These are phyloP conservation scores for Origma solitaria DNA, from an alignment of 2,113 vertebrate species.

Conservation along the genomic window DNA sequence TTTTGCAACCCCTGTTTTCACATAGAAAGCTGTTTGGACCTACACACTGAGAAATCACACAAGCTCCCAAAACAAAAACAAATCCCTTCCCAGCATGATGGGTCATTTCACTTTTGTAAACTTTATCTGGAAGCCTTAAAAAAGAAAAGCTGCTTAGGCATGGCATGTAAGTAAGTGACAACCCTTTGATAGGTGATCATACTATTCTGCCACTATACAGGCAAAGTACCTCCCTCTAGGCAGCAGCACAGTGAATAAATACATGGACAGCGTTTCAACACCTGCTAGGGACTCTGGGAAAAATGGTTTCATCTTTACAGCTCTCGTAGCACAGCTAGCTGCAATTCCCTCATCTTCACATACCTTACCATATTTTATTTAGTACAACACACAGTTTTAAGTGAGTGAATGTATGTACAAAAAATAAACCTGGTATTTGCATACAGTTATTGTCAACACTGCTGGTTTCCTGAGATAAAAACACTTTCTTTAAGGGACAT, in stretches of 20 bases:
- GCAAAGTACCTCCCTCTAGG: not conserved
- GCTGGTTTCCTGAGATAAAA: not conserved
- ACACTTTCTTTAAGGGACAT: not conserved
- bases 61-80: constrained; percentile 10
- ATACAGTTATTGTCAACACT: not conserved
- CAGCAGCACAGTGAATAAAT: not conserved
- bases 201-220: not conserved
- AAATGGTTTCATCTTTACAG: not conserved
- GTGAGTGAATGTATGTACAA: not conserved
- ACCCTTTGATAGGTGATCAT: not conserved
- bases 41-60: not conserved
- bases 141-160: not conserved
- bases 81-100: not conserved
- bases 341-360: not conserved
- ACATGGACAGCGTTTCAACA: not conserved
- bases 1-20: not conserved
- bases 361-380: not conserved
- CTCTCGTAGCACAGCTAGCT: not conserved
- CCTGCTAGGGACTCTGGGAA: not conserved
- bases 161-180: not conserved
- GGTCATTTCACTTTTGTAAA: not conserved
- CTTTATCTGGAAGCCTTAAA: not conserved
- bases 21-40: not conserved
- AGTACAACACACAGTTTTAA: not conserved
- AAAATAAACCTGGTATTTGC: not conserved